Evolutionary conservation across 2,888 invertebrate species (phyloP).

Genomic region (Lithosia quadra): DNA sequence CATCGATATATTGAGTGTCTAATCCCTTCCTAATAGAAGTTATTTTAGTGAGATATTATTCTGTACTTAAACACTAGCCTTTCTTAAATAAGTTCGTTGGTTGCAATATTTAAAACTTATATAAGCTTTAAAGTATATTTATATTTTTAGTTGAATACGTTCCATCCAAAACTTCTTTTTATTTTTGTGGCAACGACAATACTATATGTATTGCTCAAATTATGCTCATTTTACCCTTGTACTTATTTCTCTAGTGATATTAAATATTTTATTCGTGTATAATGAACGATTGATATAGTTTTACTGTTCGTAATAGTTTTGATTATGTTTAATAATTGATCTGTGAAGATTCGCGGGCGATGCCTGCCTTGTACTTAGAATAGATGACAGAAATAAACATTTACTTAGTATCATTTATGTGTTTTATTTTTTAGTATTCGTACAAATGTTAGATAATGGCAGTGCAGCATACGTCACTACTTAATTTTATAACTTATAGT

Average conservation of each 20-base stretch:
- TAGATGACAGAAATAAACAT: constrained; percentile 82
- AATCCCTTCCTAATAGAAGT: constrained; percentile 33
- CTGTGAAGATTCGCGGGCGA: constrained; percentile 71
- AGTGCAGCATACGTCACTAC: constrained; percentile 13
- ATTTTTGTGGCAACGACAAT: constrained; percentile 78
- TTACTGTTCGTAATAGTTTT: constrained; percentile 42
- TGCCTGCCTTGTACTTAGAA: constrained; percentile 76
- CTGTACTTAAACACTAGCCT: constrained; percentile 44
- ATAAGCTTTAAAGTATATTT: constrained; percentile 72
- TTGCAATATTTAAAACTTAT: constrained; percentile 71
- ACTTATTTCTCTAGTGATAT: constrained; percentile 65
- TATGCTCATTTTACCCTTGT: constrained; percentile 77
- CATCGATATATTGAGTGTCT: neutral
- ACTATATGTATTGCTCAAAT: constrained; percentile 82
- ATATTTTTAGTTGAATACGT: constrained; percentile 56
- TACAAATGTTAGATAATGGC: constrained; percentile 11
- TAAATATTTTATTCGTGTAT: constrained; percentile 59
- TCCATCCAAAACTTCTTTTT: constrained; percentile 67
- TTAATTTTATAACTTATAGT: neutral
- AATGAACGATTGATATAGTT: constrained; percentile 44
- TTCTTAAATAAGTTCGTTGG: constrained; percentile 61
- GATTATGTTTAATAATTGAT: constrained; percentile 66
- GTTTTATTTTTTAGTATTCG: constrained; percentile 56
- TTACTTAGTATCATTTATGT: constrained; percentile 75
- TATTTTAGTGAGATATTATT: constrained; percentile 59